Evolutionary conservation across 2,888 invertebrate genomes (phyloP).

Genomic region (Lasioglossum zephyrum): DNA sequence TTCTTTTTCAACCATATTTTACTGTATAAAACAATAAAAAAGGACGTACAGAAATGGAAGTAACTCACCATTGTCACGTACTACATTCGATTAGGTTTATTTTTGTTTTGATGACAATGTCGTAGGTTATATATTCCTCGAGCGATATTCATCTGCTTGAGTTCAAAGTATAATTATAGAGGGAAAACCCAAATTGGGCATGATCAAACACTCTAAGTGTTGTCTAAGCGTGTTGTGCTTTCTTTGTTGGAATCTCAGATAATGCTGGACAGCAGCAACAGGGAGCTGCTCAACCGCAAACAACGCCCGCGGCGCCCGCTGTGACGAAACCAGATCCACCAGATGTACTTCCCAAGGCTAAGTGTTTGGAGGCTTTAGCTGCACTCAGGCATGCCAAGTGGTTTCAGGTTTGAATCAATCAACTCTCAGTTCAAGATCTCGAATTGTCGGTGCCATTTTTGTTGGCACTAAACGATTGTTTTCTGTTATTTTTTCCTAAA

Average conservation of each 20-base stretch:
- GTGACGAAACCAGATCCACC: slow-evolving; percentile 90
- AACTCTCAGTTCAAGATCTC: slow-evolving; percentile 82
- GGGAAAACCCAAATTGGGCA: slow-evolving; percentile 80
- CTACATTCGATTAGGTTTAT: slow-evolving; percentile 76
- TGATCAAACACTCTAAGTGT: slow-evolving; percentile 85
- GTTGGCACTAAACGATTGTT: slow-evolving; percentile 66
- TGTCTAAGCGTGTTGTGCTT: slow-evolving; percentile 85
- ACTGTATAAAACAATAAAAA: slow-evolving; percentile 19
- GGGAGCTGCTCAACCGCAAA: slow-evolving; percentile 85
- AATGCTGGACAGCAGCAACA: slow-evolving; percentile 85
- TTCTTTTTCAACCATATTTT: slow-evolving; percentile 57
- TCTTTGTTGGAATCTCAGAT: slow-evolving; percentile 85
- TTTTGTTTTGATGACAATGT: slow-evolving; percentile 70
- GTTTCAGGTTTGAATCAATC: slow-evolving; percentile 96
- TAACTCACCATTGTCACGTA: slow-evolving; percentile 66
- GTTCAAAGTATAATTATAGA: slow-evolving; percentile 68
- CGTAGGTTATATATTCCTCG: slow-evolving; percentile 57
- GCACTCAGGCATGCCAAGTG: slow-evolving; percentile 99
- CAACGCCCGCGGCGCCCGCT: slow-evolving; percentile 90
- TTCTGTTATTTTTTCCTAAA: slow-evolving; percentile 73
- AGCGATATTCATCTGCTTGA: slow-evolving; percentile 64
- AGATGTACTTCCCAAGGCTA: slow-evolving; percentile 99
- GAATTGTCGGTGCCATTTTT: slow-evolving; percentile 69
- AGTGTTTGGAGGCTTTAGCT: slow-evolving; percentile 99
- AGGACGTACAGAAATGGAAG: slow-evolving; percentile 64